These are phyloP conservation scores for Maniola hyperantus DNA, from an alignment of 2,888 invertebrate species.

Conservation along the genomic window DNA sequence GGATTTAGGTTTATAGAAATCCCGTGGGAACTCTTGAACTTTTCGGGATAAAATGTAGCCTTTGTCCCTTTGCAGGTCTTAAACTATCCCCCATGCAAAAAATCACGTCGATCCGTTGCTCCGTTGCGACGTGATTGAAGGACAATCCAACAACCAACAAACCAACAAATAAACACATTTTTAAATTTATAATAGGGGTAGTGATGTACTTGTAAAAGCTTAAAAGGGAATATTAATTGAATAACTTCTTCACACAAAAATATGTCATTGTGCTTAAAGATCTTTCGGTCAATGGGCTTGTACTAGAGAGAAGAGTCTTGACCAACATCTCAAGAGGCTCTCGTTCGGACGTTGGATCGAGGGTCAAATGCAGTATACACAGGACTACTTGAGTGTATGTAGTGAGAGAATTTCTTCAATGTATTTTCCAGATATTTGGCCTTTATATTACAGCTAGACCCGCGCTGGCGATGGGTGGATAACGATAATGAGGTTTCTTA, in stretches of 20 bases:
- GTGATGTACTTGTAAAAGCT: background rate
- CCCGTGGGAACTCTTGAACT: too few relatives aligned
- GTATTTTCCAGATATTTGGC: background rate
- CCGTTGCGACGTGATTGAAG: too few relatives aligned
- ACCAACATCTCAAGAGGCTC: constrained; percentile 14
- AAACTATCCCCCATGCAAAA: too few relatives aligned
- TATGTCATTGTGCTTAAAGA: constrained; percentile 3
- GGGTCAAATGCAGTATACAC: constrained; percentile 1
- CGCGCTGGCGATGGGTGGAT: too few relatives aligned
- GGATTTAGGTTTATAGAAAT: too few relatives aligned
- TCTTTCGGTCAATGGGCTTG: background rate
- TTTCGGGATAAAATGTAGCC: too few relatives aligned
- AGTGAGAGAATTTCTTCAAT: background rate
- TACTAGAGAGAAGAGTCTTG: constrained; percentile 4
- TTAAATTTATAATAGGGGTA: too few relatives aligned
- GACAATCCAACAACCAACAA: too few relatives aligned
- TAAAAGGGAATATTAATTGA: background rate
- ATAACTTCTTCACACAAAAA: background rate
- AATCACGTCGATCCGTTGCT: too few relatives aligned
- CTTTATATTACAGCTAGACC: background rate
- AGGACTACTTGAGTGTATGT: background rate
- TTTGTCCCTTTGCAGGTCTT: too few relatives aligned
- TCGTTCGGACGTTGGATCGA: background rate
- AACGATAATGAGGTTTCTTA: too few relatives aligned
- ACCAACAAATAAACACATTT: too few relatives aligned